Base-by-base conservation (phyloP, 2,113 vertebrate species). In the Rissa tridactyla region DNA sequence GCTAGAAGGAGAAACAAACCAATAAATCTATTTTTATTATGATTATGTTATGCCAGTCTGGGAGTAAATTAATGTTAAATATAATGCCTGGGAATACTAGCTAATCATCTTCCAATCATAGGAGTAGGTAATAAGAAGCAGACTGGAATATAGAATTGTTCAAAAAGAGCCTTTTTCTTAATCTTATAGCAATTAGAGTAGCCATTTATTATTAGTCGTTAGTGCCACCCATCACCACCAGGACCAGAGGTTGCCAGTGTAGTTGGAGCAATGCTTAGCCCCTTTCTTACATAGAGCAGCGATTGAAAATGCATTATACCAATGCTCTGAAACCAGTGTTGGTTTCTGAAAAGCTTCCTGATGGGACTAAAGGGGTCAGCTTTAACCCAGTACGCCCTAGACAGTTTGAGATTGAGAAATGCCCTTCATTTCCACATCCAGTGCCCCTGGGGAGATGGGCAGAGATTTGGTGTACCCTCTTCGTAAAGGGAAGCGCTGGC, bases 21-120 rank as follows among this genome's bases (percentile, higher is more conserved):
- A 81, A 89, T 88, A 96, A 83, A 86, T 91, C 69, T 89, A 10
- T 86, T 95, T 95, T 94, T 94, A 92, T 92, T 94, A 83, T 91
- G 78, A 91, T 91, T 82, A 66, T 66, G 61, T 93, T 96, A 82
- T 87, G 71, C 51, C 47, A 68, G 64, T 65, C 36, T 91, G 68
- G 72, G 44, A 95, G 47, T 86, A 93, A 90, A 96, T 88, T 22
- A 68, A 75, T 83, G 42, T 93, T 86, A 86, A 88, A 80, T 94
- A 52, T 65, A 93, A 86, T 71, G 51, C 13, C 13, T 76, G 61
- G 64, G 34, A 89, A 90, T 73, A 84, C 34, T 72, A 65, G 76
- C 44, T 93, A 90, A 95, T 83, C 22, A 44, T 88, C 51, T 90
- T 73, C 72, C n/a, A 92, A 29, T 51, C 23, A 10, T 82, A 52